These are phyloP conservation scores for Gymnarchus niloticus DNA, from an alignment of 2,113 vertebrate species.

Conservation along the genomic window DNA sequence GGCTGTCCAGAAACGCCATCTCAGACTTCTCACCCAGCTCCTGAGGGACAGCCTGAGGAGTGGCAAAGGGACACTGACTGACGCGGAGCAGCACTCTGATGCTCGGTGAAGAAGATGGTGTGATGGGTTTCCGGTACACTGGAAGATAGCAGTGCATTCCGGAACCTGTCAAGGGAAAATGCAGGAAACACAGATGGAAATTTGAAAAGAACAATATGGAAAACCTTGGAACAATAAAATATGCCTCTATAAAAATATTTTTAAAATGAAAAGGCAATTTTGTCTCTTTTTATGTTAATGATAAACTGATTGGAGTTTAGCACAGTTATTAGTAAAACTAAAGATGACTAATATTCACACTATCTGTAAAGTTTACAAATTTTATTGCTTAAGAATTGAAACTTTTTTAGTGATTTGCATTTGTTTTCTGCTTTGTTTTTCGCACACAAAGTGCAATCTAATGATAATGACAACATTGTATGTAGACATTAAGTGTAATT, in stretches of 20 bases:
- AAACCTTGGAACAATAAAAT: constrained; percentile 48
- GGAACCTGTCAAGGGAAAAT: no score
- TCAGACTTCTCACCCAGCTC: constrained; percentile 69
- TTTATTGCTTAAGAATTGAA: no score
- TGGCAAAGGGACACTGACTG: constrained; percentile 41
- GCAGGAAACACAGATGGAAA: background rate
- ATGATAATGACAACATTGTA: no score
- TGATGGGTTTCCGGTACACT: background rate
- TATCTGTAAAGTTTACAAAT: no score
- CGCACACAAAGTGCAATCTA: no score
- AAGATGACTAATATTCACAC: background rate
- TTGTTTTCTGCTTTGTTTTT: no score
- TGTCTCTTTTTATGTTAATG: background rate
- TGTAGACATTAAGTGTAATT: no score
- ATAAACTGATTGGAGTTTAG: background rate
- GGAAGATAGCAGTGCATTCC: background rate
- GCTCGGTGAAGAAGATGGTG: background rate
- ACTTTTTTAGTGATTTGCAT: no score
- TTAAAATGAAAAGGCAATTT: background rate
- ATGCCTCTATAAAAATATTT: background rate
- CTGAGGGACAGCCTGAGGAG: constrained; percentile 56
- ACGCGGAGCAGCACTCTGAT: background rate
- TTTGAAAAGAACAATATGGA: no score
- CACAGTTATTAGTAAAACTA: background rate
- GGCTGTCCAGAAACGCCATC: constrained; percentile 48